Conservation (phyloP, 2,113 vertebrate species). For the Geococcyx californianus region DNA sequence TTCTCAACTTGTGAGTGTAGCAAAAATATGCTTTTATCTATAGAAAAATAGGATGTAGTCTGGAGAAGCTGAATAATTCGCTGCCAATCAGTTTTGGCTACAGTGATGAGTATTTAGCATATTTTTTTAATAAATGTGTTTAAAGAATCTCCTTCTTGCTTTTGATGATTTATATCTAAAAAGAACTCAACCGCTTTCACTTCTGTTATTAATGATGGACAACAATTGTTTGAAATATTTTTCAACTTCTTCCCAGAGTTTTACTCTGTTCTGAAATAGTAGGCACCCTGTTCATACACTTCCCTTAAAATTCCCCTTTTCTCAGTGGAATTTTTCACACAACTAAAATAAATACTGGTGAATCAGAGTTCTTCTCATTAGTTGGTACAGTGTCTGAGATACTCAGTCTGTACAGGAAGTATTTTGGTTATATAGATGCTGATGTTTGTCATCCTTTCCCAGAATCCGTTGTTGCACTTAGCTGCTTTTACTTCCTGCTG, state of each 20-base stretch:
- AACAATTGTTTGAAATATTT: not conserved
- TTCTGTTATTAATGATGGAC: not conserved
- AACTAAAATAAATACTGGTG: not conserved
- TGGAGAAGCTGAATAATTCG: slow-evolving; percentile 44
- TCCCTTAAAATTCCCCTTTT: not conserved
- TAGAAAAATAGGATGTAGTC: slow-evolving; percentile 55
- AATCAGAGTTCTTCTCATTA: not conserved
- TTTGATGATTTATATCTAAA: slow-evolving; percentile 51
- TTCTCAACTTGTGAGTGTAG: slow-evolving; percentile 46
- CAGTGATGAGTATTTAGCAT: not conserved
- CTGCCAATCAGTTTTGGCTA: slow-evolving; percentile 54
- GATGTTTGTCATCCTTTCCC: not conserved
- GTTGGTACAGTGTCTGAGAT: not conserved
- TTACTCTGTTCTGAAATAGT: not conserved
- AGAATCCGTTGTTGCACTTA: not conserved
- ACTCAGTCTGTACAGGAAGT: not conserved
- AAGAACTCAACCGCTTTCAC: not conserved
- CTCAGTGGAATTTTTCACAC: not conserved
- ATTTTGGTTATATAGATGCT: not conserved
- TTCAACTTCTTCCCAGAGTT: not conserved
- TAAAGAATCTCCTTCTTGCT: not conserved
- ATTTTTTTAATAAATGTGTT: slow-evolving; percentile 13
- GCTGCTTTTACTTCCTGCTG: not conserved
- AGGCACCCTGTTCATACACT: not conserved
- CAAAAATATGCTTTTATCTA: slow-evolving; percentile 59